Evolutionary conservation across 2,888 invertebrate species (phyloP), one percentile per base, ranked within the genome.

Genomic region (Polyommatus icarus): DNA sequence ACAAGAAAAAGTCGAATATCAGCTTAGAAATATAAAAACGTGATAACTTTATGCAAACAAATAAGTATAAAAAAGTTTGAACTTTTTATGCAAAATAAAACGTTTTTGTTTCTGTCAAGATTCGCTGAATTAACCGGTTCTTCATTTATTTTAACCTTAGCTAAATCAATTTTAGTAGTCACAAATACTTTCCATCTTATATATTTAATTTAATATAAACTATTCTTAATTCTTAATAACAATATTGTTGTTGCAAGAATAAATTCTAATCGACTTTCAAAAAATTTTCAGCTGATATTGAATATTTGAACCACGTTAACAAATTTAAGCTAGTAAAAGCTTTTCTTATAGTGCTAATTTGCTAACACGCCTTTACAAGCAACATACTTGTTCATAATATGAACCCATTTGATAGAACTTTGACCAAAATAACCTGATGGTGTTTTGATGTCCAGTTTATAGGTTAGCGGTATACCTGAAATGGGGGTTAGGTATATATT

Each of bases 371-470:
- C 46, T 46, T 46, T 46, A 10, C 46, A 46, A 46, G 10, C 10
- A 18, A 54, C 5, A 54, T 4, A 54, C 18, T 54, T 15, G 15
- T n/a, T n/a, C 59, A 20, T 57, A 18, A 54, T 18, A 57, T n/a
- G n/a, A 57, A n/a, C 57, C n/a, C 6, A 18, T 20, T 20, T 61
- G 7, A 24, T 8, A 24, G 3, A 61, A 10, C 10, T 61, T 20
- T 20, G 61, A 61, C 61, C 12, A 61, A 24, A 61, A 61, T 20
- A 61, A 24, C 20, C 46, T 50, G 24, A 73, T 50, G 24, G 73
- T 18, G 72, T 40, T 36, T 72, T 40, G n/a, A 72, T 72, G 73
- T 73, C 24, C 15, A 24, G 50, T 73, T 73, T 73, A 73, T 73
- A 73, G 50, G 46, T 40, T 46, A 73, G 10, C 40, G 5, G 24